A percentile compares a stretch with the other conserved stretches of the same genome.
Evolutionary conservation across 2,797 vertebrate species (phyloP).

Genomic region (Sylvia borin): DNA sequence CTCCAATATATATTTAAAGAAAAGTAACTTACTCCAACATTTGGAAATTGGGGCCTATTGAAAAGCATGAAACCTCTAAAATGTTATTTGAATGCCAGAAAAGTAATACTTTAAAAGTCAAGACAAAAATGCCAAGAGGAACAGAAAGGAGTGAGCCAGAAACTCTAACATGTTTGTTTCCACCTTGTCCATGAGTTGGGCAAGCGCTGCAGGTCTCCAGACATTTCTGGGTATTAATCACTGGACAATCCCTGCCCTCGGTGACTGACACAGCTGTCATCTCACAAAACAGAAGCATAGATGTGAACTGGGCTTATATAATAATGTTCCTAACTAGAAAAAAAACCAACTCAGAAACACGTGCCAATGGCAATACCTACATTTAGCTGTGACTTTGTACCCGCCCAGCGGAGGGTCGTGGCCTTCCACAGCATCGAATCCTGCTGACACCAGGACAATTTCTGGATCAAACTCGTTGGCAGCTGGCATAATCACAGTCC

Average conservation of each 20-base stretch:
- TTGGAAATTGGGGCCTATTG: conserved; percentile 11
- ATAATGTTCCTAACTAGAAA: neutral
- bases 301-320: neutral
- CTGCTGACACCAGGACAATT: conserved; percentile 83
- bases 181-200: fast-evolving
- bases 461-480: conserved; percentile 81
- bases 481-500: conserved; percentile 82
- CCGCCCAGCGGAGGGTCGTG: conserved; percentile 81
- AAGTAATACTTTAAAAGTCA: conserved; percentile 8
- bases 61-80: conserved; percentile 41
- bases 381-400: conserved; percentile 85
- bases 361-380: conserved; percentile 68
- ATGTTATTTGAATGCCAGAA: conserved; percentile 21
- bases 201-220: neutral
- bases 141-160: neutral
- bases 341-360: neutral
- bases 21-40: conserved; percentile 9
- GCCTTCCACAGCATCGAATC: conserved; percentile 84
- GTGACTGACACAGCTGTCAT: neutral
- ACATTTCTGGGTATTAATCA: neutral
- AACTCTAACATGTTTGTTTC: neutral
- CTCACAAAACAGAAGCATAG: neutral
- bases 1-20: conserved; percentile 13
- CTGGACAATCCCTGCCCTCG: neutral
- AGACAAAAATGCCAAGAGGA: conserved; percentile 7